Conservation (phyloP, 2,113 vertebrate genomes). For the Daphoenositta chrysoptera region DNA sequence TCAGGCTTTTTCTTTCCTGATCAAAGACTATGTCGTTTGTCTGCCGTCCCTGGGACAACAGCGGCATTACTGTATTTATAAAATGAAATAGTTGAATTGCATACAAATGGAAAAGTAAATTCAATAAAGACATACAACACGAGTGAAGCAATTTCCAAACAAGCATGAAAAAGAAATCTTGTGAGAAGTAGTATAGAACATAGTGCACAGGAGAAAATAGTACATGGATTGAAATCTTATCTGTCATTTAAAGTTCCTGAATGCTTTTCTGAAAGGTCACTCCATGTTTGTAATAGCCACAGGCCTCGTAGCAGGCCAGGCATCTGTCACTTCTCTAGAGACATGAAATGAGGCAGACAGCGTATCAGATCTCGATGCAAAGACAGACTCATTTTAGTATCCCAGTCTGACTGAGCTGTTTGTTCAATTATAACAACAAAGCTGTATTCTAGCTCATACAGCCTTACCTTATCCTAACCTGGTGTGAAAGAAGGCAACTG, state of each 20-base stretch:
- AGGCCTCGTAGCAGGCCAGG: neutral
- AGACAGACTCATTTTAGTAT: neutral
- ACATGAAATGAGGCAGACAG: neutral
- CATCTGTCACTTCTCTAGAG: neutral
- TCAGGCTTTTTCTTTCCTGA: too few species aligned
- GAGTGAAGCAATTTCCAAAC: neutral
- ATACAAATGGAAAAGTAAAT: neutral
- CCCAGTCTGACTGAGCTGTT: neutral
- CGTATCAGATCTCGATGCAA: neutral
- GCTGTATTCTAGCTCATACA: neutral
- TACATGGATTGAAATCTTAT: neutral
- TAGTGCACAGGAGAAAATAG: neutral
- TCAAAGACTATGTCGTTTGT: too few species aligned
- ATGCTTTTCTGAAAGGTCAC: neutral
- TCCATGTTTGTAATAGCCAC: neutral
- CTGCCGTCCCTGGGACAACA: too few species aligned
- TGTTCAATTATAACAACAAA: neutral
- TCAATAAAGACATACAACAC: neutral
- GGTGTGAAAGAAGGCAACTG: neutral
- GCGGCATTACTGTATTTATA: neutral
- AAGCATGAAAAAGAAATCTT: neutral
- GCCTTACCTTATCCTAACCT: neutral
- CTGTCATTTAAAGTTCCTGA: neutral
- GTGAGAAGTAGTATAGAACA: neutral
- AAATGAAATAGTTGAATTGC: neutral